Evolutionary conservation across 2,888 invertebrate genomes (phyloP).

Genomic region (Gisinianus flammeolus): DNA sequence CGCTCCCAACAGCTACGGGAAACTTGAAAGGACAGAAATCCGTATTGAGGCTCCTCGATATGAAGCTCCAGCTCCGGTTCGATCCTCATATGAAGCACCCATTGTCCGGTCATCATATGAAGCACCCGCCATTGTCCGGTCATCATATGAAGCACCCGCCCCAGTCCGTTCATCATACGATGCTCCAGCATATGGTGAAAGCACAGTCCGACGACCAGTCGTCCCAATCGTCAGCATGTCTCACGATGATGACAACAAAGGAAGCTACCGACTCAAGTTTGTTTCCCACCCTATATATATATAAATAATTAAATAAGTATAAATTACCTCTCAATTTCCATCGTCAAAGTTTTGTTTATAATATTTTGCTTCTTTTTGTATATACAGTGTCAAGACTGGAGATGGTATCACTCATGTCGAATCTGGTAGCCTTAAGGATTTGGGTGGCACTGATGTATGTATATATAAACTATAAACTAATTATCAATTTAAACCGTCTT

Average conservation of each 20-base stretch:
- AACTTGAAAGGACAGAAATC: neutral
- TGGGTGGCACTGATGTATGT: constrained; percentile 1
- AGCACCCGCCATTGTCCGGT: neutral
- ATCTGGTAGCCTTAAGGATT: constrained; percentile 38
- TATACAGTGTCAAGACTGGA: constrained; percentile 35
- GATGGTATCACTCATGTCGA: constrained; percentile 34
- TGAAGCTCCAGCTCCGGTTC: neutral
- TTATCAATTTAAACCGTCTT: no score
- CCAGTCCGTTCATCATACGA: neutral
- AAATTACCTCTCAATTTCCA: no score
- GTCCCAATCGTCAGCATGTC: constrained; percentile 50
- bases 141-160: constrained; percentile 5
- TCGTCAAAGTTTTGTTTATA: neutral
- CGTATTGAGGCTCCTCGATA: neutral
- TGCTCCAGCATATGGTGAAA: constrained; percentile 8
- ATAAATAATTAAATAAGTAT: no score
- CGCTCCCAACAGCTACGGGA: constrained; percentile 26
- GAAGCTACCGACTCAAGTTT: constrained; percentile 51
- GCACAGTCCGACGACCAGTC: neutral
- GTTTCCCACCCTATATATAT: neutral
- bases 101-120: neutral
- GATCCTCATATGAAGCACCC: neutral
- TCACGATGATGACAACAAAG: constrained; percentile 46
- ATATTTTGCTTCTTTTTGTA: constrained; percentile 1
- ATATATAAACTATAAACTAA: no score